Conservation (phyloP, 2,113 vertebrate species). For the Lepus europaeus region DNA sequence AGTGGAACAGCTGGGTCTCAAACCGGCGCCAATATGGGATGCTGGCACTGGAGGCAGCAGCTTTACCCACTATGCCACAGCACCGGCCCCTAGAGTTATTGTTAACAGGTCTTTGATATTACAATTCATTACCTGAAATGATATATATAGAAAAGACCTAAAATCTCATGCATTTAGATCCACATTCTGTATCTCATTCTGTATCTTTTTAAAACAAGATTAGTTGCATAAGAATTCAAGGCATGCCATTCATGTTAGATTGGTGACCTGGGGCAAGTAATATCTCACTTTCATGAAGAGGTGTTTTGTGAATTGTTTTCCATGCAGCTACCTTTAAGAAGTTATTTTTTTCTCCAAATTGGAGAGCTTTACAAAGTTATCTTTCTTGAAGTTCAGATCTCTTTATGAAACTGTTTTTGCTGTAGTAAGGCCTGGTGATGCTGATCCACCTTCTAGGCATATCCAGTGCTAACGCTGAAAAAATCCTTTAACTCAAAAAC, state of each 20-base stretch:
- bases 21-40: too few relatives aligned
- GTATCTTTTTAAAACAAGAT: conserved; percentile 33
- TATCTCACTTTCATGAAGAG: not conserved
- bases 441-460: not conserved
- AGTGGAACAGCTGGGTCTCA: too few relatives aligned
- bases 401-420: not conserved
- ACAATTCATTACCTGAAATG: not conserved
- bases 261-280: not conserved
- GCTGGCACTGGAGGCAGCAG: too few relatives aligned
- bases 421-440: not conserved
- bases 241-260: not conserved
- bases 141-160: not conserved
- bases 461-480: not conserved
- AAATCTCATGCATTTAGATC: not conserved
- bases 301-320: conserved; percentile 22
- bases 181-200: not conserved
- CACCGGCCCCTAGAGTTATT: not conserved
- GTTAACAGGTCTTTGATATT: conserved; percentile 50
- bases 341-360: not conserved
- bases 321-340: conserved; percentile 10
- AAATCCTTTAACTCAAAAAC: not conserved
- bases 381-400: not conserved
- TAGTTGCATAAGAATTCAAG: conserved; percentile 10
- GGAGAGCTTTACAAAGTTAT: not conserved
- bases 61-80: too few relatives aligned